Conservation (phyloP, 2,797 vertebrate genomes). For the Mallotus villosus region DNA sequence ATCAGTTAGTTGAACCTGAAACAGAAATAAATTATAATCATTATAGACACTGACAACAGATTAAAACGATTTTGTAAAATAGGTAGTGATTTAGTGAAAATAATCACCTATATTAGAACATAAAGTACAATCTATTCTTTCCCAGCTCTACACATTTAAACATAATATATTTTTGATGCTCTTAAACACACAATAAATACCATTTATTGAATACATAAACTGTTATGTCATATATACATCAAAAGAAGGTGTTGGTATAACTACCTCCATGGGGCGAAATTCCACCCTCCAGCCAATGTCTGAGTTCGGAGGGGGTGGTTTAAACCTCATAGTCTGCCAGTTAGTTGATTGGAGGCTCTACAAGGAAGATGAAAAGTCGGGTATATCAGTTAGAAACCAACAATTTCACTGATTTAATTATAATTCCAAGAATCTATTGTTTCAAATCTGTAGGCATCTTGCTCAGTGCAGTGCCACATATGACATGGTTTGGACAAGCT, state of each 20-base stretch:
- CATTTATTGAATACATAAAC: too few species aligned
- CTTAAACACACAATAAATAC: too few species aligned
- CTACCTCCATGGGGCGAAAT: conserved; percentile 98
- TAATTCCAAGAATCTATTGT: too few species aligned
- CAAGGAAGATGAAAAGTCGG: conserved; percentile 33
- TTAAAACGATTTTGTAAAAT: not conserved
- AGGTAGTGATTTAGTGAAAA: not conserved
- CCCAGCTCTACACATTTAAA: not conserved
- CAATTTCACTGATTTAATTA: too few species aligned
- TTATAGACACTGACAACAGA: not conserved
- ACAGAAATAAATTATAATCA: conserved; percentile 20
- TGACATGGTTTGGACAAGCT: too few species aligned
- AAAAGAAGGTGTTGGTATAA: not conserved
- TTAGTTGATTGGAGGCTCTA: conserved; percentile 99
- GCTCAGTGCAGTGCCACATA: too few species aligned
- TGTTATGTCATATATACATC: too few species aligned
- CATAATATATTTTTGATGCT: not conserved
- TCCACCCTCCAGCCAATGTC: conserved; percentile 99
- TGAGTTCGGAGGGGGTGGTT: conserved; percentile 97
- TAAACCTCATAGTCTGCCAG: conserved; percentile 99
- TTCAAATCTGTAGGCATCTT: too few species aligned
- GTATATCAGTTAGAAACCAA: not conserved
- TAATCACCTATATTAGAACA: not conserved
- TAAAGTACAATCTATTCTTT: not conserved
- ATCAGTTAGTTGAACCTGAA: conserved; percentile 95